Evolutionary conservation across 1,140 invertebrate genomes (phyloP).

Genomic region (Berghia stephanieae): DNA sequence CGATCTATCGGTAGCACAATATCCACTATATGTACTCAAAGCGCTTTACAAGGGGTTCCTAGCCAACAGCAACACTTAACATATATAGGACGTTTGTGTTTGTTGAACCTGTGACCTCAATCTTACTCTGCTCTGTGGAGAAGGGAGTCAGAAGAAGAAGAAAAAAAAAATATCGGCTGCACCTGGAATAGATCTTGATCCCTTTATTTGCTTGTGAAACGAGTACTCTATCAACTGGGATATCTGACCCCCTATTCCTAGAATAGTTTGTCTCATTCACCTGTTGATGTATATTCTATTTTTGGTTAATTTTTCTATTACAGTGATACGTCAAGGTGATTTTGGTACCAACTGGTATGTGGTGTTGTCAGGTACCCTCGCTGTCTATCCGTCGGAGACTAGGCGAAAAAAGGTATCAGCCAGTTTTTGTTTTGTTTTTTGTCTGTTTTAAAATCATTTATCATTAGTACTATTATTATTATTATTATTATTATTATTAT

Average conservation of each 20-base stretch:
- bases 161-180: background rate
- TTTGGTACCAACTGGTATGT: conserved; percentile 82
- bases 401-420: conserved; percentile 70
- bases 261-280: background rate
- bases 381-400: conserved; percentile 73
- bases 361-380: conserved; percentile 77
- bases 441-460: conserved; percentile 27
- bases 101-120: no score
- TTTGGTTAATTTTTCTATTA: conserved; percentile 50
- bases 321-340: conserved; percentile 83
- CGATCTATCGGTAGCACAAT: no score
- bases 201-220: background rate
- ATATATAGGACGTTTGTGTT: no score
- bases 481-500: background rate
- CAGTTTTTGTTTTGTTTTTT: no score
- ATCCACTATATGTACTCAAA: no score
- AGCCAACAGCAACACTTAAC: no score
- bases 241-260: background rate
- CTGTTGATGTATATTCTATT: background rate
- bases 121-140: no score
- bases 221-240: background rate
- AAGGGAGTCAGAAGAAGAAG: no score
- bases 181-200: background rate
- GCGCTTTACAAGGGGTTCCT: no score
- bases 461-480: background rate